These are phyloP conservation scores for Seira musarum DNA, from an alignment of 2,888 invertebrate genomes.

Conservation along the genomic window DNA sequence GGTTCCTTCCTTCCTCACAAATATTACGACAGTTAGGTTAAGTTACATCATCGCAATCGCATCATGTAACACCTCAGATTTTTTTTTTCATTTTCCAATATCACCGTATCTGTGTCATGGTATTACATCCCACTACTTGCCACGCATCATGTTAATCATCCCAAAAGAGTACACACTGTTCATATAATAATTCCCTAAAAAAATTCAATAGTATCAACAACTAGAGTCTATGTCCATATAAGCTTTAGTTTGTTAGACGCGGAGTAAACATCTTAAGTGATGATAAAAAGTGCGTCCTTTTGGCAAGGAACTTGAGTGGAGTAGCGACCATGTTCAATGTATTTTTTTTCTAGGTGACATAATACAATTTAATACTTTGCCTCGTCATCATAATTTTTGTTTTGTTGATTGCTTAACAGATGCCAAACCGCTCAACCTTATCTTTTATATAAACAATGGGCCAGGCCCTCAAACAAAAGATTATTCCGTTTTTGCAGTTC, in stretches of 20 bases:
- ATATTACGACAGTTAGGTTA: neutral
- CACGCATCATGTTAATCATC: too few relatives aligned
- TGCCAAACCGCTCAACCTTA: constrained; percentile 1
- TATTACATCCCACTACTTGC: neutral
- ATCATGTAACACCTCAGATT: neutral
- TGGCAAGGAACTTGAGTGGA: neutral
- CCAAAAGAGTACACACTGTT: too few relatives aligned
- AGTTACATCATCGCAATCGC: neutral
- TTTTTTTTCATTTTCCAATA: too few relatives aligned
- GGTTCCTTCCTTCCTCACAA: neutral
- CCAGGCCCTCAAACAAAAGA: constrained; percentile 11
- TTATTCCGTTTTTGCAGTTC: constrained; percentile 43
- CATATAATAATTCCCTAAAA: neutral
- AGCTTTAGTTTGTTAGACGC: too few relatives aligned
- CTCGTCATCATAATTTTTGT: too few relatives aligned
- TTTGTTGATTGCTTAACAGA: neutral
- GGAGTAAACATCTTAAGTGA: neutral
- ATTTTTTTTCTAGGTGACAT: constrained; percentile 16
- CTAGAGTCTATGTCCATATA: too few relatives aligned
- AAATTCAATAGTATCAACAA: neutral
- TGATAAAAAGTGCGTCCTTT: neutral
- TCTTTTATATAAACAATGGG: constrained; percentile 29
- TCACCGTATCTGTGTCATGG: constrained; percentile 43
- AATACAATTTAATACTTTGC: constrained; percentile 30
- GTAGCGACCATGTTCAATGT: neutral